Percentiles rank a stretch among this genome's conserved stretches.
These are phyloP conservation scores for Drosophila birchii DNA, from an alignment of 2,888 invertebrate species.

Conservation along the genomic window DNA sequence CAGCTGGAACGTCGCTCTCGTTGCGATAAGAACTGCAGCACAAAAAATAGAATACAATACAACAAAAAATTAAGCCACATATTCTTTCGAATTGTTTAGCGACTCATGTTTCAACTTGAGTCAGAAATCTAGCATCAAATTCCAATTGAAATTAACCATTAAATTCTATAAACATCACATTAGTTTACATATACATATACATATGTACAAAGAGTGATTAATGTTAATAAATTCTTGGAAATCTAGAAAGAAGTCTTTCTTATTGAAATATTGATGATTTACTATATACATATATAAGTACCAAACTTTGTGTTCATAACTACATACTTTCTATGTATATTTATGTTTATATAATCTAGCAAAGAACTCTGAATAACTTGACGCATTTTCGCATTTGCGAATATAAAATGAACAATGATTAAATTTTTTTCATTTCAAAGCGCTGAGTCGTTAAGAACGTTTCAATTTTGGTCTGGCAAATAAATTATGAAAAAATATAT, in stretches of 20 bases:
- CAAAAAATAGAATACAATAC: constrained; percentile 10
- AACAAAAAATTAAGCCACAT: constrained; percentile 12
- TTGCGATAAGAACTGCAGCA: constrained; percentile 48
- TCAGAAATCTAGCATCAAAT: constrained; percentile 61
- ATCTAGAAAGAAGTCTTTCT: background rate
- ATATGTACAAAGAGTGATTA: constrained; percentile 1
- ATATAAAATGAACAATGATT: background rate
- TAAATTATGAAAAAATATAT: background rate
- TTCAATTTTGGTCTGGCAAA: too few relatives aligned
- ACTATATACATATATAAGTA: background rate
- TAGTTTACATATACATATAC: background rate
- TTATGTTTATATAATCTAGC: background rate
- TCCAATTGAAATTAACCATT: constrained; percentile 59
- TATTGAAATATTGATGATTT: background rate
- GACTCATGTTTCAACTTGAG: constrained; percentile 33
- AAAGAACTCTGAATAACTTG: background rate
- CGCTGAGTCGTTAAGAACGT: background rate
- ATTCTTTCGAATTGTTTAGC: constrained; percentile 13
- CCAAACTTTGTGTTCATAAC: background rate
- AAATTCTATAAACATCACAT: constrained; percentile 17
- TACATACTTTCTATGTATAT: background rate
- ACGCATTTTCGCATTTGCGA: background rate
- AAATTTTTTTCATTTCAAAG: background rate
- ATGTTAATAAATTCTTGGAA: constrained; percentile 1
- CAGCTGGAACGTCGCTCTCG: constrained; percentile 38